These are phyloP conservation scores for Augochlorella aurata DNA, from an alignment of 2,888 invertebrate genomes.

Conservation along the genomic window DNA sequence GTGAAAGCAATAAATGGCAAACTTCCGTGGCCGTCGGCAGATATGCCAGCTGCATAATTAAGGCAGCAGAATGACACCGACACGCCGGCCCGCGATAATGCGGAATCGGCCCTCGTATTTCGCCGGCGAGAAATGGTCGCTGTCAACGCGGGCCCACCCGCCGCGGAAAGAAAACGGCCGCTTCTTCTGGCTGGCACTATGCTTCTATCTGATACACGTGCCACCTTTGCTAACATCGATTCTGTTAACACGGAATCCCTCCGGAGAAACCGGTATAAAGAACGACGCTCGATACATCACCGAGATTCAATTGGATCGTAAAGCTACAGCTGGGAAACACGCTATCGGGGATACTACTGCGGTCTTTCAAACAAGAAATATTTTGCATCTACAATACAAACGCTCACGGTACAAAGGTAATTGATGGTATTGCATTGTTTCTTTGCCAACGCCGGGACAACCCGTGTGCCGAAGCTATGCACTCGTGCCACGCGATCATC, in stretches of 20 bases:
- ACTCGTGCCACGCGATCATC: no score
- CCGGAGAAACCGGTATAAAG: background rate
- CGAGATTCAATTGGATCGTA: slow-evolving; percentile 8
- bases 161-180: slow-evolving; percentile 32
- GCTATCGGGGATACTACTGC: background rate
- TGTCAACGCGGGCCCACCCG: slow-evolving; percentile 43
- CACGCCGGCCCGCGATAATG: slow-evolving; percentile 70
- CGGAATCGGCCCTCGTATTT: slow-evolving; percentile 73
- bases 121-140: slow-evolving; percentile 65
- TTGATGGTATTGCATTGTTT: no score
- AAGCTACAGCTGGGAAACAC: background rate
- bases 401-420: no score
- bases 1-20: slow-evolving; percentile 68
- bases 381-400: background rate
- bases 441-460: no score
- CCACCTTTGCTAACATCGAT: slow-evolving; percentile 36
- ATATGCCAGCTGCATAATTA: slow-evolving; percentile 71
- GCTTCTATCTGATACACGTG: slow-evolving; percentile 44
- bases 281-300: slow-evolving; percentile 17
- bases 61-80: slow-evolving; percentile 70
- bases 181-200: slow-evolving; percentile 6
- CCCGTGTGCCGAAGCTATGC: no score
- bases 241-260: slow-evolving; percentile 46
- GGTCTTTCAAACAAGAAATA: background rate
- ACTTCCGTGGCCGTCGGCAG: slow-evolving; percentile 48